Evolutionary conservation across 2,888 invertebrate genomes (phyloP), one percentile per base, ranked within the genome.

Genomic region (Osmoderma eremita): DNA sequence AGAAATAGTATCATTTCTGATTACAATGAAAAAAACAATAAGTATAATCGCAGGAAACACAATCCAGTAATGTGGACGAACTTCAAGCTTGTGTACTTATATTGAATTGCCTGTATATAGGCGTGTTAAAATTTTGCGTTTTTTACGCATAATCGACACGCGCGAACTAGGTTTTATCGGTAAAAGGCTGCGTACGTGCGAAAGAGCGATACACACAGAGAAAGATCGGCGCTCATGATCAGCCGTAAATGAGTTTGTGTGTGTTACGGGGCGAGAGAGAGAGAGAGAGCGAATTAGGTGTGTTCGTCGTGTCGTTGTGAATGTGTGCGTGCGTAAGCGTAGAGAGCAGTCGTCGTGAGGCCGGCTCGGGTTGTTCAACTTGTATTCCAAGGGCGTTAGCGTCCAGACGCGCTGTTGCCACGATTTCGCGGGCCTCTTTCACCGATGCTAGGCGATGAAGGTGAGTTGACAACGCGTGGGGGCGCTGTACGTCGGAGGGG

Each of bases 361-460:
- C 67, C 67, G 64, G 63, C 54, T 65, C 69, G 69, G 73, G 73
- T 73, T 73, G 69, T 73, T 73, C 71, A 73, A 73, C 73, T 71
- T 69, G 70, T 71, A 73, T 72, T 73, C 73, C 73, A 73, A 73
- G 73, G 73, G 71, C 73, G 71, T 72, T 71, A 70, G 71, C 69
- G 67, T 56, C 73, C 71, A 73, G 73, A 73, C 73, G 71, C 73
- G 65, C 51, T 62, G 73, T 73, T 73, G 73, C 73, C 72, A 67
- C 61, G 61, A 63, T 42, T 65, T 50, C 65, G 64, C 51, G 12
- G 36, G 38, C 8, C 22, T 53, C 53, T 53, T 15, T 30, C 15
- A 22, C 22, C 41, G 12, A n/a, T 51, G 30, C 24, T 22, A 22
- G 50, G 5, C 41, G 38, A 22, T 18, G 22, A n/a, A 36, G 50